These are phyloP conservation scores for Meandrina meandrites DNA, from an alignment of 92 coral and sea anemone species.

Conservation along the genomic window DNA sequence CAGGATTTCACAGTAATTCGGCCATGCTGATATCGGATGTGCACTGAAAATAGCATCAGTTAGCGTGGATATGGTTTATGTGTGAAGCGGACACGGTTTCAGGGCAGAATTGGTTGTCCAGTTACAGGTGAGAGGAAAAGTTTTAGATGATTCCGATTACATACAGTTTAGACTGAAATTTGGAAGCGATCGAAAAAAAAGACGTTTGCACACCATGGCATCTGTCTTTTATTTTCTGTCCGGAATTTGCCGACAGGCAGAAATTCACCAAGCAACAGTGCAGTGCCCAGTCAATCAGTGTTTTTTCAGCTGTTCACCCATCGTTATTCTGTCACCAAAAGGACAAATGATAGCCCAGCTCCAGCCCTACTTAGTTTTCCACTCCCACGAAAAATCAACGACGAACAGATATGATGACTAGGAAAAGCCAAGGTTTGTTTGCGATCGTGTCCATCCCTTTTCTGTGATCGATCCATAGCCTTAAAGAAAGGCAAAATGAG, in stretches of 20 bases:
- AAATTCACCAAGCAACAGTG: neutral
- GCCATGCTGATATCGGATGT: neutral
- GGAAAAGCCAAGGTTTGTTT: neutral
- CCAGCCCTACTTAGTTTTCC: neutral
- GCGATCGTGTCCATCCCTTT: neutral
- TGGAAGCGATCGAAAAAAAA: neutral
- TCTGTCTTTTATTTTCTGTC: neutral
- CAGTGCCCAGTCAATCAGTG: neutral
- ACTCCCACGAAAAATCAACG: neutral
- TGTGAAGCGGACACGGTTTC: neutral
- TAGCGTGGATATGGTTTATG: neutral
- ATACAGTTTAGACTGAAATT: neutral
- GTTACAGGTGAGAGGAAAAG: neutral
- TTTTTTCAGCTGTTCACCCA: slow-evolving; percentile 12
- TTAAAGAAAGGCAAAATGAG: neutral
- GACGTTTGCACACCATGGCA: neutral
- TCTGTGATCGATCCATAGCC: neutral
- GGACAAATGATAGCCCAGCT: neutral
- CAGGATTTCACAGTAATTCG: neutral
- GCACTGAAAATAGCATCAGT: neutral
- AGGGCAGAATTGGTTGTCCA: neutral
- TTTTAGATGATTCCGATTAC: neutral
- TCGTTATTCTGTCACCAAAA: neutral
- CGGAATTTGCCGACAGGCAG: neutral
- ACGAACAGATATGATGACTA: neutral